phyloP scores from a whole-genome alignment of 2,797 vertebrate species.

The Spatula clypeata region DNA sequence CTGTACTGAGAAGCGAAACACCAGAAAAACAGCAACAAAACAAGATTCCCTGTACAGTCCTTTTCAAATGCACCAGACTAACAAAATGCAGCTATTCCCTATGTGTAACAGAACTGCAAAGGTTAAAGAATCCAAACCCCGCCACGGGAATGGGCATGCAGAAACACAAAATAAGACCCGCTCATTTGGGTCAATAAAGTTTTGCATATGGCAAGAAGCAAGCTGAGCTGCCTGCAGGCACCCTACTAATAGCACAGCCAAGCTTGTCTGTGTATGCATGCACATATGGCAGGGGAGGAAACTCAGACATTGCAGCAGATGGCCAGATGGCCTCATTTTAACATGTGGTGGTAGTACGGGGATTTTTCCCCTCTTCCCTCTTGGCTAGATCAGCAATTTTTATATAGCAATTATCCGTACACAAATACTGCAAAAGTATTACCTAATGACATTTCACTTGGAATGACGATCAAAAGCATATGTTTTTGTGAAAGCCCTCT shows the following conservation, averaged over 20 bases:
- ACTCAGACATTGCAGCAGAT: neutral
- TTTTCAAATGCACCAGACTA: neutral
- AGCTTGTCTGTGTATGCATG: neutral
- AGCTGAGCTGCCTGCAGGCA: neutral
- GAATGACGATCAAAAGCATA: neutral
- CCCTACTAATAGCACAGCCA: neutral
- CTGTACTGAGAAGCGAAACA: neutral
- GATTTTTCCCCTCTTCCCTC: neutral
- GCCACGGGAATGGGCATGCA: accelerated
- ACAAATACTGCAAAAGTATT: neutral
- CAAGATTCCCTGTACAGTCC: neutral
- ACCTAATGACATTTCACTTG: neutral
- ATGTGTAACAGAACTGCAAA: neutral
- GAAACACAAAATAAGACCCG: neutral
- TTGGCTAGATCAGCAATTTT: neutral
- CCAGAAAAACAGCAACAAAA: neutral
- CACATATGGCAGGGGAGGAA: neutral
- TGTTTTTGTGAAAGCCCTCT: neutral
- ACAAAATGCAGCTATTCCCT: neutral
- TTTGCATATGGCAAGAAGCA: neutral
- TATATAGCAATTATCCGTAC: neutral
- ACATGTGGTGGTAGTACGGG: neutral
- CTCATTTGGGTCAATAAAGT: neutral
- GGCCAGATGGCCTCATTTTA: neutral
- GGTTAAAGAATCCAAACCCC: neutral